Evolutionary conservation across 2,888 invertebrate genomes (phyloP), one percentile per base, ranked within the genome.

Genomic region (Dryobota labecula): DNA sequence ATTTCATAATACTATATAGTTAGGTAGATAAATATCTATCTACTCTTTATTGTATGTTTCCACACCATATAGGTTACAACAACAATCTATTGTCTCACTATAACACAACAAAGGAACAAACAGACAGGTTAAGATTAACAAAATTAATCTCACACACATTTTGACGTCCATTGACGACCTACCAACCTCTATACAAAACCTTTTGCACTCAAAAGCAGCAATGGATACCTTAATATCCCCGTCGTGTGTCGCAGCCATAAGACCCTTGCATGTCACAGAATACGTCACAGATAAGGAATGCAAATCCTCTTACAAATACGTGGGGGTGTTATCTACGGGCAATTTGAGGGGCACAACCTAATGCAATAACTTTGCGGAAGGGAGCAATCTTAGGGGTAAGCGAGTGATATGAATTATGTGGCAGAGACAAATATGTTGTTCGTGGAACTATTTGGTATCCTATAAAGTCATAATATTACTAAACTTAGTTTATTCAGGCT

Each of bases 311-410:
- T 85, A 88, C 88, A 88, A 88, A 90, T 88, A 88, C 87, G 86
- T 70, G 81, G 81, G 86, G 88, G 86, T 75, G 88, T 88, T 90
- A 89, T 89, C 89, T 87, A 84, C 88, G 89, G 87, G 78, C 90
- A 89, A 91, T 91, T 91, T 91, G 88, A 89, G 88, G 86, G 90
- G 79, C n/a, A 72, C 78, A 82, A 69, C 67, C 80, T 89, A 89
- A 90, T 86, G 89, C 88, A 90, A 90, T 89, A 90, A 89, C 69
- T 82, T 76, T 53, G 76, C 88, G 91, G 91, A 91, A 90, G 90
- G 90, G 89, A 86, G 86, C 88, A 90, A 91, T 91, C 88, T 86
- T 56, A 74, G 71, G 82, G 84, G 84, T 76, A 80, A 86, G 70
- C 70, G 84, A 73, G 72, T 83, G 84, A 84, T 88, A 86, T 88